Evolutionary conservation across 2,888 invertebrate genomes (phyloP), one percentile per base, ranked within the genome.

Genomic region (Sipunculus nudus): DNA sequence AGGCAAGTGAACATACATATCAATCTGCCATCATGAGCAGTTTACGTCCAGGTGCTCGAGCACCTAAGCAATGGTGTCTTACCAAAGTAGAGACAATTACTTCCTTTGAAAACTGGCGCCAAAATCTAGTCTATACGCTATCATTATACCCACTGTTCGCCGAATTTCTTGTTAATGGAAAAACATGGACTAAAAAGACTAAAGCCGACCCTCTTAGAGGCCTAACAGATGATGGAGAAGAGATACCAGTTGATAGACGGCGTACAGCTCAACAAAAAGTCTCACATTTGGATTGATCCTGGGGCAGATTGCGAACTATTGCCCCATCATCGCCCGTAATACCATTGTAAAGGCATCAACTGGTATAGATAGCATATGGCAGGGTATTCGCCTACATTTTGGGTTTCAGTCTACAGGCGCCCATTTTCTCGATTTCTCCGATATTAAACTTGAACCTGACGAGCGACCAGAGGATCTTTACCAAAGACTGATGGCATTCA

Each of bases 391-490:
- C 0, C 38, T 61, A 19, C 68, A 74, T 41, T 70, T 57, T 59
- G 72, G 72, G 1, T 71, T 73, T 39, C 73, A 74, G 32, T 61
- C 67, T 5, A 68, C 71, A 10, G 70, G 72, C 2, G 63, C 48
- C 1, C 68, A 67, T 28, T 70, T 73, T 26, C 8, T 70, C 1
- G 63, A 69, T 40, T 63, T 69, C 26, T 52, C 53, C 3, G 47
- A 52, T 29, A 61, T 72, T 5, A 28, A 53, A 3, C 53, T 61
- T 3, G 59, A 70, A 31, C 59, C 57, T 5, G 59, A 52, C 1
- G 71, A 72, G 49, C 41, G 64, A n/a, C 66, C 60, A 0, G 66
- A 70, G 25, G 62, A 71, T 38, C 32, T 70, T 8, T 71, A 41
- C 25, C 63, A 71, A 35, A 25, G 62, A n/a, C 58, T 48, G 41